Evolutionary conservation across 2,888 invertebrate species (phyloP).

Genomic region (Hermaeophaga mercurialis): DNA sequence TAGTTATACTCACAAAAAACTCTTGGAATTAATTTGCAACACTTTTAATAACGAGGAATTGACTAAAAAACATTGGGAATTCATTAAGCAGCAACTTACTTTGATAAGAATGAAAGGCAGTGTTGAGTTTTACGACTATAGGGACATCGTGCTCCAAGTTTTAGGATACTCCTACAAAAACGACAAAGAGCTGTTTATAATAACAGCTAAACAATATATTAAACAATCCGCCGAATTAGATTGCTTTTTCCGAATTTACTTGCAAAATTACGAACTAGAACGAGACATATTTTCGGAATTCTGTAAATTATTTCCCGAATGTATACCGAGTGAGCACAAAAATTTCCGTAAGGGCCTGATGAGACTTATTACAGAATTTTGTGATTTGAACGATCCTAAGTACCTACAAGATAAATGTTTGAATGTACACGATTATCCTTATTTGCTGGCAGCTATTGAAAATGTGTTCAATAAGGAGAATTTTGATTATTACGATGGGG

Average conservation of each 20-base stretch:
- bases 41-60: constrained; percentile 18
- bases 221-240: background rate
- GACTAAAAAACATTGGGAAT: constrained; percentile 32
- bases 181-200: constrained; percentile 3
- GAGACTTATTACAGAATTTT: background rate
- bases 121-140: constrained; percentile 1
- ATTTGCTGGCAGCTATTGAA: constrained; percentile 7
- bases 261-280: constrained; percentile 9
- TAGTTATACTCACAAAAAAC: background rate
- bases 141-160: background rate
- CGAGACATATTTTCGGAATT: constrained; percentile 13
- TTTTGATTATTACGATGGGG: background rate
- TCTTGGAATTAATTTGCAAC: constrained; percentile 9
- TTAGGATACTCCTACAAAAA: constrained; percentile 8
- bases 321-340: background rate
- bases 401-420: constrained; percentile 4
- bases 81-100: constrained; percentile 28
- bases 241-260: background rate
- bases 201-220: constrained; percentile 1
- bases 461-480: background rate
- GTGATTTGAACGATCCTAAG: background rate
- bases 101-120: constrained; percentile 20
- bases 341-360: no score
- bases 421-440: constrained; percentile 11
- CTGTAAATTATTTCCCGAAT: background rate